These are phyloP conservation scores for Halcyon chelicuti DNA, from an alignment of 2,797 vertebrate genomes.

Conservation along the genomic window DNA sequence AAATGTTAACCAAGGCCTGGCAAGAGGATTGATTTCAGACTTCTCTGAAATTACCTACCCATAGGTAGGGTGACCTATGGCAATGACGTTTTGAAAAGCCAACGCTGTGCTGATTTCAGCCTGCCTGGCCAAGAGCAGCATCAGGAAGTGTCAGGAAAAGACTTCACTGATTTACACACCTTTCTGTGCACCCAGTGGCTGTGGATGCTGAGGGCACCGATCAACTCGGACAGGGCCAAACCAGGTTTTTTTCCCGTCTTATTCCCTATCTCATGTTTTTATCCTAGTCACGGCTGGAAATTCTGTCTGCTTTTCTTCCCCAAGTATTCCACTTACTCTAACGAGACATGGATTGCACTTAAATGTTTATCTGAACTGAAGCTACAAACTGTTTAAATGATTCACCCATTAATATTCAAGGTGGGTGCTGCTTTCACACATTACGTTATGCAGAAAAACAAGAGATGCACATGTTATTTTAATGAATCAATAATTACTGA, in stretches of 20 bases:
- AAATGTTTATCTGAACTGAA: conserved; percentile 23
- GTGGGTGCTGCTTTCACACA: neutral
- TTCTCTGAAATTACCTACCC: neutral
- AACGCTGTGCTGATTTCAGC: neutral
- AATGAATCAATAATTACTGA: neutral
- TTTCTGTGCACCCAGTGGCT: neutral
- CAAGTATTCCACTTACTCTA: neutral
- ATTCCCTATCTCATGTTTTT: neutral
- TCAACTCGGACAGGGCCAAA: neutral
- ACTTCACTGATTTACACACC: neutral
- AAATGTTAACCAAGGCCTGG: neutral
- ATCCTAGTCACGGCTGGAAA: neutral
- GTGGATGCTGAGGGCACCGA: neutral
- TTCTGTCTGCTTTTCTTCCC: neutral
- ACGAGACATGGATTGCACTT: neutral
- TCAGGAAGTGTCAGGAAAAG: neutral
- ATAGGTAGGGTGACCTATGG: neutral
- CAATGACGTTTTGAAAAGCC: neutral
- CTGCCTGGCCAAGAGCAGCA: neutral
- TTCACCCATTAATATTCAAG: conserved; percentile 18
- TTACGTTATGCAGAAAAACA: neutral
- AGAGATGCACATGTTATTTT: neutral
- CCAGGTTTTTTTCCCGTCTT: neutral
- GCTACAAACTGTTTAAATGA: neutral
- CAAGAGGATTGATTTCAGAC: neutral